Percentiles rank a stretch among this genome's conserved stretches.
phyloP scores from a whole-genome alignment of 23 tunicate species.

The Phallusia fumigata region DNA sequence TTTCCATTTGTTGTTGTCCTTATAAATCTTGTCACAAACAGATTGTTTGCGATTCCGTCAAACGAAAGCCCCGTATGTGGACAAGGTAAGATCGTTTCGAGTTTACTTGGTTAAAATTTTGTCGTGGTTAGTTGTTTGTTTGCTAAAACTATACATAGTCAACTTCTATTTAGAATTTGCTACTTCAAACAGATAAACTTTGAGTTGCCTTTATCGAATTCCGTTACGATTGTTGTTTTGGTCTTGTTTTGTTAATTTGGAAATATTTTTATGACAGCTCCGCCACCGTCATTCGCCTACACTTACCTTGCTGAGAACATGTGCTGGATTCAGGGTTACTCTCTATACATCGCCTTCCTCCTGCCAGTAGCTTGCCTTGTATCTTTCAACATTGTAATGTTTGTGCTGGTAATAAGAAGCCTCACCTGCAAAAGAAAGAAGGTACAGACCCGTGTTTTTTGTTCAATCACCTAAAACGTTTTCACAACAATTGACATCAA shows the following conservation, averaged over 20 bases:
- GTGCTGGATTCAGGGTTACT: slow-evolving; percentile 66
- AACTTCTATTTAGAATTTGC: no score
- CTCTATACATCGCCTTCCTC: slow-evolving; percentile 52
- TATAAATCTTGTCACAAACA: neutral
- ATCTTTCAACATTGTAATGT: slow-evolving; percentile 41
- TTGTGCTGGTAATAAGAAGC: slow-evolving; percentile 23
- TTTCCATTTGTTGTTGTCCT: neutral
- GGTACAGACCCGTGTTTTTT: no score
- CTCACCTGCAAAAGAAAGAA: slow-evolving; percentile 23
- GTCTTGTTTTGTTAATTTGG: neutral
- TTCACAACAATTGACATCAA: no score
- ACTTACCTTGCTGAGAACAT: slow-evolving; percentile 36
- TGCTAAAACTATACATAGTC: no score
- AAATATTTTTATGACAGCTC: neutral
- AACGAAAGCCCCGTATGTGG: slow-evolving; percentile 4
- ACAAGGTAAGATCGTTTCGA: neutral
- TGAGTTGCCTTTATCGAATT: no score
- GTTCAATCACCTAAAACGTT: no score
- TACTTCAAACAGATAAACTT: no score
- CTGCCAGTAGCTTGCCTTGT: slow-evolving; percentile 47
- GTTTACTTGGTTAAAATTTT: no score
- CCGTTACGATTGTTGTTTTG: no score
- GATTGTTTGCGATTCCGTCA: neutral
- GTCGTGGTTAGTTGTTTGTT: no score
- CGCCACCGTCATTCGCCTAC: slow-evolving; percentile 8